Evolutionary conservation across 35 echinoderm and acorn worm species (phyloP).

Genomic region (Ophiothrix spiculata): DNA sequence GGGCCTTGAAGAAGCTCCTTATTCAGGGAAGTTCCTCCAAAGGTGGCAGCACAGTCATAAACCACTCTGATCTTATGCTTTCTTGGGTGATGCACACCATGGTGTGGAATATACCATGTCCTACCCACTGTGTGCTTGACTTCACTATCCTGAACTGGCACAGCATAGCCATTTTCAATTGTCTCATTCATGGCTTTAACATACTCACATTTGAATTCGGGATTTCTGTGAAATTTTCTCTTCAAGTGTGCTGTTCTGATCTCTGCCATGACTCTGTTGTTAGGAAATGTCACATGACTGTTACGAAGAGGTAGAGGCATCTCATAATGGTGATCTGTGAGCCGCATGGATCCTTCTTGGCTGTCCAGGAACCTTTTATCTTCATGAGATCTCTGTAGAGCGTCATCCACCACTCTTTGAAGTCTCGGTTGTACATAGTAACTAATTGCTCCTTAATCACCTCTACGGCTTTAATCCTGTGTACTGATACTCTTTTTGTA

Average conservation of each 20-base stretch:
- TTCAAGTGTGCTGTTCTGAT: conserved; percentile 32
- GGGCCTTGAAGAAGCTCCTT: conserved; percentile 57
- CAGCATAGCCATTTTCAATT: conserved; percentile 34
- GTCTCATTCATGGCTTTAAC: conserved; percentile 22
- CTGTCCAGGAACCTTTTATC: conserved; percentile 53
- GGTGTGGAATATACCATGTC: conserved; percentile 61
- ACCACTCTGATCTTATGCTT: conserved; percentile 62
- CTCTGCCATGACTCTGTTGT: conserved; percentile 55
- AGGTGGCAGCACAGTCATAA: conserved; percentile 67
- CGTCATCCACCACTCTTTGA: conserved; percentile 46
- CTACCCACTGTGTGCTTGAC: conserved; percentile 24
- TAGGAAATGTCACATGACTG: conserved; percentile 38
- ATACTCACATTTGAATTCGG: conserved; percentile 33
- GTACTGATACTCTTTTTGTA: conserved; percentile 20
- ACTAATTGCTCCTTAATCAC: conserved; percentile 3
- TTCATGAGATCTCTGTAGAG: conserved; percentile 46
- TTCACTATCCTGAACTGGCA: conserved; percentile 14
- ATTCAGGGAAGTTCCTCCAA: conserved; percentile 58
- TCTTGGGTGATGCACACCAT: conserved; percentile 53
- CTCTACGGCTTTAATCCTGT: conserved; percentile 11
- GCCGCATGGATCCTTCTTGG: conserved; percentile 45
- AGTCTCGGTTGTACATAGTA: conserved; percentile 44
- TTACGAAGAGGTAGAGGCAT: conserved; percentile 52
- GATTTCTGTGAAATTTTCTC: conserved; percentile 38
- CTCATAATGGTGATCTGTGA: conserved; percentile 55